phyloP scores from a whole-genome alignment of 2,113 vertebrate genomes.

The Lutjanus erythropterus region DNA sequence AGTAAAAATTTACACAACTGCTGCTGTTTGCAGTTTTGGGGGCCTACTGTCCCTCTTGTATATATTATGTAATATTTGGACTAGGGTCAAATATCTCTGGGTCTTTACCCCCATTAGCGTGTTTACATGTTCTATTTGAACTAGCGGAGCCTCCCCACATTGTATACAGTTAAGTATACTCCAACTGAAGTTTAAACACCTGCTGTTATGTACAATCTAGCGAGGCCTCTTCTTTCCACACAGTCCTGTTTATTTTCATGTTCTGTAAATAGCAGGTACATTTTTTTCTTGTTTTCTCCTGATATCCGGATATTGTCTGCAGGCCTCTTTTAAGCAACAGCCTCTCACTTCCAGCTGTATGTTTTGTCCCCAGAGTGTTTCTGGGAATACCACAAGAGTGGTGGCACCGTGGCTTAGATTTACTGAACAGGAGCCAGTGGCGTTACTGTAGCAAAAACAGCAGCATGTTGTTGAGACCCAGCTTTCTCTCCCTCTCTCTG shows the following conservation, averaged over 20 bases:
- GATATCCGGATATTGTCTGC: constrained; percentile 72
- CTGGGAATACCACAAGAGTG: constrained; percentile 41
- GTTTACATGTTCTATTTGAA: constrained; percentile 75
- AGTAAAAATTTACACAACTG: constrained; percentile 27
- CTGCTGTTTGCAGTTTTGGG: constrained; percentile 44
- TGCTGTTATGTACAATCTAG: constrained; percentile 59
- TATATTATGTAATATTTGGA: constrained; percentile 75
- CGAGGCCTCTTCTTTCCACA: constrained; percentile 51
- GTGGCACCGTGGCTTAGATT: constrained; percentile 23
- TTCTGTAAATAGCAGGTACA: constrained; percentile 55
- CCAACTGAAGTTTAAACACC: constrained; percentile 74
- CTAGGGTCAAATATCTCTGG: constrained; percentile 66
- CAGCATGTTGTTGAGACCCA: constrained; percentile 59
- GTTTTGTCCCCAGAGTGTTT: constrained; percentile 23
- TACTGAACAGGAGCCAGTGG: constrained; percentile 55
- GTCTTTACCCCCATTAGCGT: constrained; percentile 73
- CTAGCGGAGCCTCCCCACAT: constrained; percentile 56
- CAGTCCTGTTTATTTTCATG: constrained; percentile 63
- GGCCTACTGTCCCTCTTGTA: constrained; percentile 54
- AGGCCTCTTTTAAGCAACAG: constrained; percentile 37
- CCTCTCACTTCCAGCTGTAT: constrained; percentile 38
- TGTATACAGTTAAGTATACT: constrained; percentile 67
- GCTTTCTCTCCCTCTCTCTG: constrained; percentile 15
- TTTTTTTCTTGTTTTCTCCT: constrained; percentile 52
- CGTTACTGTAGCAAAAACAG: constrained; percentile 57